Evolutionary conservation across 2,113 vertebrate genomes (phyloP), one percentile per base, ranked within the genome.

Genomic region (Ictalurus furcatus): DNA sequence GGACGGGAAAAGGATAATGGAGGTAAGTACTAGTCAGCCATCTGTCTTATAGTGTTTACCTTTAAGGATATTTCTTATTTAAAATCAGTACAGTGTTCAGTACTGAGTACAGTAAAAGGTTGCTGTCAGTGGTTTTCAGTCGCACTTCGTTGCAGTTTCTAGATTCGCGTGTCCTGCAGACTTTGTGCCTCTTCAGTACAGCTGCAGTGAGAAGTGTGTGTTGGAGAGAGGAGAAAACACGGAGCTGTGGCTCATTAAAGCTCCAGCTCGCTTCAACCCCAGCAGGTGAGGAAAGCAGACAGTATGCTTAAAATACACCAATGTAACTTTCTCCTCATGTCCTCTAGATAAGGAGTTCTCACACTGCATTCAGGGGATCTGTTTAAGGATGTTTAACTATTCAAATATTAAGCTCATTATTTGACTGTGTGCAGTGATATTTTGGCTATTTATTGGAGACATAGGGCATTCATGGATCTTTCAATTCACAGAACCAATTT

Each of bases 181-280:
- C 82, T 96, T 96, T 90, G 92, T 94, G 89, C 48, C 93, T 30
- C 91, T 94, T 85, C 7, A 89, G 88, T 93, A 94, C 34, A 91
- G 87, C 21, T 91, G 95, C n/a, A 94, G 94, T 91, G 79, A 89
- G 0, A 74, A 92, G 0, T 81, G 4, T 44, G 56, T 85, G 37
- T 91, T 67, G 1, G 67, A 94, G 78, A 92, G 89, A 84, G 89
- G 85, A 25, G 82, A 61, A 6, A 87, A 94, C 37, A 92, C 81
- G 0, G 95, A 96, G 88, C 86, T 96, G 40, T 96, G 96, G 95
- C 95, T 96, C 73, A 95, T 96, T 61, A 96, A 96, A 93, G 93
- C 96, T 54, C 96, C 96, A 3, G 87, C 85, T 76, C 90, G 65
- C 90, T 96, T 96, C 30, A 85, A 94, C 54, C 93, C 95, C 21